Evolutionary conservation across 2,797 vertebrate species (phyloP), one percentile per base, ranked within the genome.

Genomic region (Schizopygopsis malacanthus): DNA sequence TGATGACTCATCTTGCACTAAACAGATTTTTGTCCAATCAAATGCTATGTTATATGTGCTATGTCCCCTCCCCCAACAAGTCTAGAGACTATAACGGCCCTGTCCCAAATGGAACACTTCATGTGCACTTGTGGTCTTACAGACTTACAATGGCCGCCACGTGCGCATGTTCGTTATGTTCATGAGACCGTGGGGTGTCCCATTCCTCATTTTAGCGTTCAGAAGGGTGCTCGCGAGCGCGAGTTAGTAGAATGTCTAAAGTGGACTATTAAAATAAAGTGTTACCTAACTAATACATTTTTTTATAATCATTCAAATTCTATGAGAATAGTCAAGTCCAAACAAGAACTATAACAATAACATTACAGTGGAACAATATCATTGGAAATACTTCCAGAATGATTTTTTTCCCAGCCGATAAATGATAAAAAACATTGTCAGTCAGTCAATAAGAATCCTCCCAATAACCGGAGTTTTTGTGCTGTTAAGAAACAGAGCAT

Each of bases 351-450:
- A 12, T 75, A 33, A 75, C 4, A n/a, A 72, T 13, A 15, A n/a
- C 3, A 6, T 4, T 15, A 47, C 3, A 33, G 4, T 33, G 4
- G 4, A 52, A 52, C 47, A 22, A 37, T 33, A 76, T 76, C 5
- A 3, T 13, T 71, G 22, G 15, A 33, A 33, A 18, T 2, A 10
- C n/a, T 10, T 25, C 4, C 33, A 77, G 70, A 72, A 28, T 25
- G 0, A 2, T 56, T 37, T 28, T 5, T n/a, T 11, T 7, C 0
- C 37, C 18, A 69, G 9, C 2, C 10, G 0, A 75, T 33, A 10
- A 33, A 52, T 0, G 0, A 12, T 75, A 33, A 78, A 5, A 59
- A 39, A 39, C 2, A 77, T n/a, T 8, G 18, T 6, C 47, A 54
- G 73, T 12, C 47, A 37, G 73, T 12, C 47, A 37, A 22, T 12